Conservation (phyloP, 2,797 vertebrate genomes). For the Sebastes matsubarae region DNA sequence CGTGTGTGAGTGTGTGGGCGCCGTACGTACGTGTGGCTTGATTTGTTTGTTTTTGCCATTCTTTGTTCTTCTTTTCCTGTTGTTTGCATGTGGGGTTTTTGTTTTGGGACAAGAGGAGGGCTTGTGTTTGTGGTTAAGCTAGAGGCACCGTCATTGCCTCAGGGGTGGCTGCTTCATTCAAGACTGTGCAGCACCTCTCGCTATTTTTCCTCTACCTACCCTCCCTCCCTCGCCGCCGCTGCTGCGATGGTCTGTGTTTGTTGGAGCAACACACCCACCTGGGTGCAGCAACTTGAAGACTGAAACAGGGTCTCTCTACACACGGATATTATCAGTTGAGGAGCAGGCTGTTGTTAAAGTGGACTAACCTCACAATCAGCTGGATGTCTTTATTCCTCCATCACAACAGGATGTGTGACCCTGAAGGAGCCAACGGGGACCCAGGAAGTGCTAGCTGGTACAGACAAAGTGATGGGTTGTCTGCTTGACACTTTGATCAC, state of each 20-base stretch:
- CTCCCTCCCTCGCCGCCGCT: slow-evolving; percentile 3
- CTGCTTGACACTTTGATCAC: slow-evolving; percentile 27
- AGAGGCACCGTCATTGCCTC: slow-evolving; percentile 53
- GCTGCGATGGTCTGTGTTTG: slow-evolving; percentile 56
- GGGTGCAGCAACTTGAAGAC: slow-evolving; percentile 39
- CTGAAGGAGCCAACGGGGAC: slow-evolving; percentile 34
- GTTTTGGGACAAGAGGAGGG: slow-evolving; percentile 67
- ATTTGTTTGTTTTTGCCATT: slow-evolving; percentile 72
- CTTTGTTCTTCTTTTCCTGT: slow-evolving; percentile 60
- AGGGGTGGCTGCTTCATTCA: slow-evolving; percentile 62
- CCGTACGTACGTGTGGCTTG: slow-evolving; percentile 36
- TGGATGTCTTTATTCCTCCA: slow-evolving; percentile 34
- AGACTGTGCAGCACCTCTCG: slow-evolving; percentile 35
- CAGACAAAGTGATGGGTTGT: slow-evolving; percentile 6
- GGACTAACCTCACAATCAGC: slow-evolving; percentile 17
- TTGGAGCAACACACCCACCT: slow-evolving; percentile 66
- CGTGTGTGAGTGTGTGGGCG: slow-evolving; percentile 41
- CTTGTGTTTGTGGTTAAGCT: slow-evolving; percentile 70
- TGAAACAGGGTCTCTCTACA: slow-evolving; percentile 10
- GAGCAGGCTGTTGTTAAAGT: background rate
- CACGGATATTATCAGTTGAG: slow-evolving; percentile 15
- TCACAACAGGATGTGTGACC: slow-evolving; percentile 63
- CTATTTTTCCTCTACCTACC: slow-evolving; percentile 40
- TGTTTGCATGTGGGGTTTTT: slow-evolving; percentile 70
- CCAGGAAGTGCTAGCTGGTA: slow-evolving; percentile 51